Conservation (phyloP, 35 echinoderm and acorn worm genomes). For the Hemicentrotus pulcherrimus region DNA sequence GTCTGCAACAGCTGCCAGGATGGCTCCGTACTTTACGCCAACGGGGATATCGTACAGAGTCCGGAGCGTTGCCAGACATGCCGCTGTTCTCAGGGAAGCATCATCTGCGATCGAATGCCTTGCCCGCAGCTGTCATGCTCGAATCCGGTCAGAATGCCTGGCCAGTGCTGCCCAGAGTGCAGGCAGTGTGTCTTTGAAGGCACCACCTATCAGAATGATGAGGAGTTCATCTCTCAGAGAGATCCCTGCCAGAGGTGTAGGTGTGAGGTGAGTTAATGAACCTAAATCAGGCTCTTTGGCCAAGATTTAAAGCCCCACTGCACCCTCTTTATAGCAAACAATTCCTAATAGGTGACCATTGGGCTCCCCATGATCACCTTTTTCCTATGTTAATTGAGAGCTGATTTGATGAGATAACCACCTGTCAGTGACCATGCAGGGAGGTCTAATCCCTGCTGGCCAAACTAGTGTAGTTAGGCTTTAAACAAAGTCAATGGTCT, state of each 20-base stretch:
- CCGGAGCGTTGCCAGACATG: slow-evolving; percentile 72
- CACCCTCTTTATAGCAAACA: no score
- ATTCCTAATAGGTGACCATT: no score
- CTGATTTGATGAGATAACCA: no score
- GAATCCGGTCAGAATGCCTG: slow-evolving; percentile 55
- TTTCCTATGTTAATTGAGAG: no score
- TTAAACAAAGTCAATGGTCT: no score
- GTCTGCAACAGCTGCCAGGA: slow-evolving; percentile 82
- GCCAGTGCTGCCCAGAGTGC: slow-evolving; percentile 84
- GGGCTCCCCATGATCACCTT: no score
- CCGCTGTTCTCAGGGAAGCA: slow-evolving; percentile 68
- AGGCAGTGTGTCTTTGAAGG: slow-evolving; percentile 76
- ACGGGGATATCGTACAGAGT: slow-evolving; percentile 51
- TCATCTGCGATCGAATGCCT: slow-evolving; percentile 57
- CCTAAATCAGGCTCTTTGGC: no score
- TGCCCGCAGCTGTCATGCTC: slow-evolving; percentile 70
- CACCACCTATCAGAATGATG: slow-evolving; percentile 60
- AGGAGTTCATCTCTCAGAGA: slow-evolving; percentile 64
- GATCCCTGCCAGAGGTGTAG: slow-evolving; percentile 74
- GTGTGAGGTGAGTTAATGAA: slow-evolving; percentile 68
- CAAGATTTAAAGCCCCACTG: no score
- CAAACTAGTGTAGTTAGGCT: no score
- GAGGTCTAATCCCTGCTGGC: no score
- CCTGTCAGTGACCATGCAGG: no score
- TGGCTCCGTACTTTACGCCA: slow-evolving; percentile 54